Percentiles rank a stretch among this genome's conserved stretches.
Conservation (phyloP, 92 coral and sea anemone species). For the Porites cylindrica region DNA sequence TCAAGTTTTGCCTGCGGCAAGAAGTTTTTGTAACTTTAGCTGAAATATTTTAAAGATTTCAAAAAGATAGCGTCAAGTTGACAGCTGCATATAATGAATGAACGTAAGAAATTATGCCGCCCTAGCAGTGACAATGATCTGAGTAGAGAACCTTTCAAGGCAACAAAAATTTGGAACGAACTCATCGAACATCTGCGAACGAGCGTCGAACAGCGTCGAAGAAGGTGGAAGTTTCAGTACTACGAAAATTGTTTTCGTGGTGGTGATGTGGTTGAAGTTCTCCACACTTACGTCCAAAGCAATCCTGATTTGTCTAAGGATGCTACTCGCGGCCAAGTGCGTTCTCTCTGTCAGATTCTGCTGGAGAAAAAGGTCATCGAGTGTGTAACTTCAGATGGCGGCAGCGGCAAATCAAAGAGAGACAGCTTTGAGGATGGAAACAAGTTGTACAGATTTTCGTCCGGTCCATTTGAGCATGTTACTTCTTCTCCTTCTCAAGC, state of each 20-base stretch:
- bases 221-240: slow-evolving; percentile 93
- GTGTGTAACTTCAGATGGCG: slow-evolving; percentile 66
- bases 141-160: slow-evolving; percentile 83
- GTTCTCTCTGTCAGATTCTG: slow-evolving; percentile 90
- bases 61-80: neutral
- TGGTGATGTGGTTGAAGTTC: slow-evolving; percentile 82
- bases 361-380: slow-evolving; percentile 88
- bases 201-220: slow-evolving; percentile 80
- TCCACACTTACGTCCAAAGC: slow-evolving; percentile 74
- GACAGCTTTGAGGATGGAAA: slow-evolving; percentile 68
- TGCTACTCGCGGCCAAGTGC: slow-evolving; percentile 86
- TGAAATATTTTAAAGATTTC: neutral
- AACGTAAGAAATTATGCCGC: neutral
- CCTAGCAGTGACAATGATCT: neutral
- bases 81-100: slow-evolving; percentile 20
- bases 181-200: slow-evolving; percentile 82
- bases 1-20: slow-evolving; percentile 2
- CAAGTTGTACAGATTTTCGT: slow-evolving; percentile 72
- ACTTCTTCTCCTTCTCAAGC: slow-evolving; percentile 28
- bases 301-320: slow-evolving; percentile 90
- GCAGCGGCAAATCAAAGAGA: slow-evolving; percentile 45
- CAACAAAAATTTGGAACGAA: slow-evolving; percentile 97
- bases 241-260: slow-evolving; percentile 95
- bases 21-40: neutral
- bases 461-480: neutral